Evolutionary conservation across 2,113 vertebrate genomes (phyloP).

Genomic region (Triplophysa dalaica): DNA sequence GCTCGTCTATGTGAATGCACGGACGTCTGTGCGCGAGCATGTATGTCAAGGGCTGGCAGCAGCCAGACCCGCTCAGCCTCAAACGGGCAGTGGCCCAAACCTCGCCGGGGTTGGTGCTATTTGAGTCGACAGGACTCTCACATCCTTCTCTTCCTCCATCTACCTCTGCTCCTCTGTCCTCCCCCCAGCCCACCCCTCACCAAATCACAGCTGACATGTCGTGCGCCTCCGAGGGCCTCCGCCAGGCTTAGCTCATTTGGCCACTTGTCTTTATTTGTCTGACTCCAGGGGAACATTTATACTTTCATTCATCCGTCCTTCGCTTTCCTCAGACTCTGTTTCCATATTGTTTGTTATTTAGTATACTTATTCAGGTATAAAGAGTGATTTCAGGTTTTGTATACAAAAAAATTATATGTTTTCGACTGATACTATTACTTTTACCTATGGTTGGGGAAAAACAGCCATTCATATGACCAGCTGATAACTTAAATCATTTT

Average conservation of each 20-base stretch:
- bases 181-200: slow-evolving; percentile 22
- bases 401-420: background rate
- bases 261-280: slow-evolving; percentile 59
- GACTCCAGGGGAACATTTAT: slow-evolving; percentile 56
- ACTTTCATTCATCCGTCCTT: slow-evolving; percentile 41
- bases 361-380: background rate
- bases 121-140: slow-evolving; percentile 43
- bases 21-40: background rate
- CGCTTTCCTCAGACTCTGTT: slow-evolving; percentile 23
- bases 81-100: slow-evolving; percentile 40
- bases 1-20: slow-evolving; percentile 20
- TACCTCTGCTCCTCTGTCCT: background rate
- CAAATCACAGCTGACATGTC: slow-evolving; percentile 50
- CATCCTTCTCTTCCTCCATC: slow-evolving; percentile 24
- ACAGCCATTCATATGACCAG: no score
- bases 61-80: slow-evolving; percentile 43
- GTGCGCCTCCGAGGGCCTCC: slow-evolving; percentile 44
- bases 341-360: background rate
- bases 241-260: slow-evolving; percentile 54
- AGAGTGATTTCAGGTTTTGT: background rate
- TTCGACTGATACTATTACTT: background rate
- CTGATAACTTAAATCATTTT: no score
- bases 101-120: slow-evolving; percentile 46
- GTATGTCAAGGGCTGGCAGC: slow-evolving; percentile 46
- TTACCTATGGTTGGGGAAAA: no score